Percentiles rank a stretch among this genome's conserved stretches.
Evolutionary conservation across 2,888 invertebrate species (phyloP).

Genomic region (Ochropleura plecta): DNA sequence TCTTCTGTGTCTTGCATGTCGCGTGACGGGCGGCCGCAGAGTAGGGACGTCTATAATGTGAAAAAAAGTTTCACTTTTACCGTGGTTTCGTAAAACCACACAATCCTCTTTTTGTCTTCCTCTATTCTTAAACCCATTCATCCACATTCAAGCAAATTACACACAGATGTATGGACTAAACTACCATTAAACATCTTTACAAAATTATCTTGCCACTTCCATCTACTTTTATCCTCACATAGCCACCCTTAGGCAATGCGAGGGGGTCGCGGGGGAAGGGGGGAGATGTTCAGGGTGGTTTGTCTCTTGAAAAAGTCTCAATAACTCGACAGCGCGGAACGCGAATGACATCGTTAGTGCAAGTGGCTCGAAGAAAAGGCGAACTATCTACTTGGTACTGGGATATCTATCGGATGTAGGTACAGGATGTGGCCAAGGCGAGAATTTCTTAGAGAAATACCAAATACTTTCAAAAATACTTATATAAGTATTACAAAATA

Average conservation of each 20-base stretch:
- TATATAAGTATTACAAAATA: no score
- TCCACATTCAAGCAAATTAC: no score
- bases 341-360: constrained; percentile 90
- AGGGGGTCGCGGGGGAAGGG: constrained; percentile 58
- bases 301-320: constrained; percentile 90
- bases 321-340: constrained; percentile 88
- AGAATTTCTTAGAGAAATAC: background rate
- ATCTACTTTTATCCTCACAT: constrained; percentile 51
- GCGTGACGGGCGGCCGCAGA: no score
- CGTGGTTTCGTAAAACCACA: no score
- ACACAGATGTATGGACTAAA: no score
- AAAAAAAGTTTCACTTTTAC: no score
- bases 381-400: constrained; percentile 84
- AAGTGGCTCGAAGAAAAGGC: constrained; percentile 89
- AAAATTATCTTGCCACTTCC: constrained; percentile 67
- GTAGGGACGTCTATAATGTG: no score
- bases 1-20: no score
- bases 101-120: no score
- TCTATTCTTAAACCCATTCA: no score
- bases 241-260: constrained; percentile 66
- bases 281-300: constrained; percentile 66
- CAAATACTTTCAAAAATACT: no score
- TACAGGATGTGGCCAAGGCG: constrained; percentile 71
- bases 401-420: constrained; percentile 77
- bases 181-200: background rate